A percentile compares a stretch with the other conserved stretches of the same genome.
These are phyloP conservation scores for Ophion obscuratus DNA, from an alignment of 2,888 invertebrate genomes.

Conservation along the genomic window DNA sequence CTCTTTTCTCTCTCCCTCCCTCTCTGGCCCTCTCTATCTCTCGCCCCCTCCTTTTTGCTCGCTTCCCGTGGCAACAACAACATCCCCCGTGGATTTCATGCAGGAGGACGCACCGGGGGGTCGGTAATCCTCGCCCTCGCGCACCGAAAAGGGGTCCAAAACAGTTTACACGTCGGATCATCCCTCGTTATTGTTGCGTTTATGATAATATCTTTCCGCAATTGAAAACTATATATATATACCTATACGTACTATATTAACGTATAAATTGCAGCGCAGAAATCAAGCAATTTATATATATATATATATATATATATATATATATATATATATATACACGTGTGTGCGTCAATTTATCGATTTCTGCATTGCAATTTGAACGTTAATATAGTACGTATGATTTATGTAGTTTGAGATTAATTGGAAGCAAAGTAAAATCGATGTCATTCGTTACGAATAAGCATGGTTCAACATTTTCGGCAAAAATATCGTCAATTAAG, in stretches of 20 bases:
- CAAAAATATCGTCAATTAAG: too few relatives aligned
- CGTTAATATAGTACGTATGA: slow-evolving; percentile 5
- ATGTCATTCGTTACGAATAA: neutral
- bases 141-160: slow-evolving; percentile 73
- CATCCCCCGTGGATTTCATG: slow-evolving; percentile 79
- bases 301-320: neutral
- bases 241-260: neutral
- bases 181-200: slow-evolving; percentile 84
- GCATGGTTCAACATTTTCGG: too few relatives aligned
- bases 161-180: slow-evolving; percentile 83
- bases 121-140: slow-evolving; percentile 80
- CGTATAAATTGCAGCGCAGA: neutral
- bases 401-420: neutral
- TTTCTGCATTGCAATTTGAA: slow-evolving; percentile 13
- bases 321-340: neutral
- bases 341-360: neutral
- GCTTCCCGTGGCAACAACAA: slow-evolving; percentile 80
- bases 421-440: neutral
- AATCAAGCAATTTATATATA: slow-evolving; percentile 12
- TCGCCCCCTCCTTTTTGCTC: slow-evolving; percentile 60
- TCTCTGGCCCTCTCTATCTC: slow-evolving; percentile 51
- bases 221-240: slow-evolving; percentile 49
- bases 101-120: slow-evolving; percentile 70
- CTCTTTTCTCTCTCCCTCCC: slow-evolving; percentile 52
- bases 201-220: slow-evolving; percentile 80